Evolutionary conservation across 2,888 invertebrate genomes (phyloP).

Genomic region (Eristalis arbustorum): DNA sequence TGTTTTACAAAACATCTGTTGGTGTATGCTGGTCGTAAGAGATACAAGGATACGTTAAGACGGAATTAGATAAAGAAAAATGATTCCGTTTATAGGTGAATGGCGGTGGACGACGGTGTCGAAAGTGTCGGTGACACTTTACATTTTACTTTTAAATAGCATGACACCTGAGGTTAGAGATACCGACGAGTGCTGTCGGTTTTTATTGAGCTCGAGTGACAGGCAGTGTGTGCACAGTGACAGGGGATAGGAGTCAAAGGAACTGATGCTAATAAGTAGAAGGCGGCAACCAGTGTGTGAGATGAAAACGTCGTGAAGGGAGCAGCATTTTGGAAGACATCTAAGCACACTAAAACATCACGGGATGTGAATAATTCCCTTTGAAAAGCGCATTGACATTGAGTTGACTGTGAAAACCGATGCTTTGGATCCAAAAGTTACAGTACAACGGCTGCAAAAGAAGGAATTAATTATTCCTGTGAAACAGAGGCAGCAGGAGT

Average conservation of each 20-base stretch:
- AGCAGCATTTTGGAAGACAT: too few relatives aligned
- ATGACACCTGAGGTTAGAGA: background rate
- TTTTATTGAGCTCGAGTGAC: background rate
- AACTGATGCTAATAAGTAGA: too few relatives aligned
- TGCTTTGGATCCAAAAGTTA: too few relatives aligned
- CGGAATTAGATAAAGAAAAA: constrained; percentile 35
- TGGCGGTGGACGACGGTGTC: background rate
- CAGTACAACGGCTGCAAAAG: too few relatives aligned
- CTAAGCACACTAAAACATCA: too few relatives aligned
- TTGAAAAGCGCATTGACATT: too few relatives aligned
- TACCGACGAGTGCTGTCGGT: background rate
- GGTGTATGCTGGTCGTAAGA: background rate
- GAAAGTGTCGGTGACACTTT: background rate
- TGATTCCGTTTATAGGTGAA: constrained; percentile 13
- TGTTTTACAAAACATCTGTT: constrained; percentile 20
- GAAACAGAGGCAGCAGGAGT: too few relatives aligned
- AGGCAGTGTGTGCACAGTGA: background rate
- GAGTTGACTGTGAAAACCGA: too few relatives aligned
- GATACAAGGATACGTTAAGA: background rate
- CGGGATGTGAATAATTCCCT: too few relatives aligned
- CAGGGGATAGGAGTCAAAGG: background rate
- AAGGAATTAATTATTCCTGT: too few relatives aligned
- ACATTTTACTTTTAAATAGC: background rate
- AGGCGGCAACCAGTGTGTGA: too few relatives aligned
- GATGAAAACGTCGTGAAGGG: too few relatives aligned